Evolutionary conservation across 2,888 invertebrate genomes (phyloP).

Genomic region (Callyntrura guangdongensis): DNA sequence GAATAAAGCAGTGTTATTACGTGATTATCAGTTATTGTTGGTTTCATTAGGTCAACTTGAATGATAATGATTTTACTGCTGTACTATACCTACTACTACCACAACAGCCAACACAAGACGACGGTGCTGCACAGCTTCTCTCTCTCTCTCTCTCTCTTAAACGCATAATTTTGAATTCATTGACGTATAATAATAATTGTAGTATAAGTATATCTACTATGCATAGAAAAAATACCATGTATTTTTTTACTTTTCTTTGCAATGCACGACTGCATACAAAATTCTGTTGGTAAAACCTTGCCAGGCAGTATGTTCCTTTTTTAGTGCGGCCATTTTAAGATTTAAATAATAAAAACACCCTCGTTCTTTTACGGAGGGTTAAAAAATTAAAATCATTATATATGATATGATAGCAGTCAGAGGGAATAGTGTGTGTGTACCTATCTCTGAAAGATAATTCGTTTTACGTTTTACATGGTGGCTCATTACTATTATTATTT

Average conservation of each 20-base stretch:
- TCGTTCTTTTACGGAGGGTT: not conserved
- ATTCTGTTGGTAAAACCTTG: not conserved
- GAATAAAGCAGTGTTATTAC: slow-evolving; percentile 53
- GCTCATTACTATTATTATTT: slow-evolving; percentile 46
- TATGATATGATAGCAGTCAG: not conserved
- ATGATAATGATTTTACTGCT: slow-evolving; percentile 4
- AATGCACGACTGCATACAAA: slow-evolving; percentile 15
- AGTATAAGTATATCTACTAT: not conserved
- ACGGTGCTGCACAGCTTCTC: not conserved
- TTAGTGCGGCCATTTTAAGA: not conserved
- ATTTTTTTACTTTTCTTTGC: not conserved
- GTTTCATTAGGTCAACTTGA: slow-evolving; percentile 73
- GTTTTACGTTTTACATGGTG: slow-evolving; percentile 4
- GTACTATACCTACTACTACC: not conserved
- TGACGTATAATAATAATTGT: slow-evolving; percentile 2
- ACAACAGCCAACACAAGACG: not conserved
- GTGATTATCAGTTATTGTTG: slow-evolving; percentile 58
- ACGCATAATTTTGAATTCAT: slow-evolving; percentile 42
- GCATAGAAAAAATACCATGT: not conserved
- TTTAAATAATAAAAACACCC: slow-evolving; percentile 3
- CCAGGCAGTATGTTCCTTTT: not conserved
- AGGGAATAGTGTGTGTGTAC: not conserved
- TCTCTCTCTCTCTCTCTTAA: not conserved
- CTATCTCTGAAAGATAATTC: not conserved
- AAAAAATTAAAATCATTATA: slow-evolving; percentile 15